phyloP scores from a whole-genome alignment of 2,113 vertebrate genomes.

The Siphamia tubifer region DNA sequence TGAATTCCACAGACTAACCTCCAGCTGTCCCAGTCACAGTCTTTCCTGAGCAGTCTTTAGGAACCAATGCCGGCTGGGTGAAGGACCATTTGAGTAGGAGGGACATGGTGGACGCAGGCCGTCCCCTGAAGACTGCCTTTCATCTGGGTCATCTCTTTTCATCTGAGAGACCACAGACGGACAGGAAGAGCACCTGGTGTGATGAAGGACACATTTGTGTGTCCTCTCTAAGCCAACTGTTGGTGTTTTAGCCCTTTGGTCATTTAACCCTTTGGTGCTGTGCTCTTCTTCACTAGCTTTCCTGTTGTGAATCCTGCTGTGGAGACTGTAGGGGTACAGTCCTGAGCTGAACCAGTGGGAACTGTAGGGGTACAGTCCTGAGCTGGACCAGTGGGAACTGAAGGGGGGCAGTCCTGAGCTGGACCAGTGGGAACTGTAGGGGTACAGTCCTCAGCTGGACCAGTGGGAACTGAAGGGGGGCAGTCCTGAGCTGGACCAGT shows the following conservation, averaged over 20 bases:
- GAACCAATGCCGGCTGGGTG: constrained; percentile 75
- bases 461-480: too few relatives aligned
- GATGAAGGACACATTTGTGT: neutral
- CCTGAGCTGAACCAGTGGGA: constrained; percentile 17
- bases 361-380: constrained; percentile 21
- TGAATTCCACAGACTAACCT: constrained; percentile 75
- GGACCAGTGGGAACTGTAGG: too few relatives aligned
- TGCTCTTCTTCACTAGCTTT: constrained; percentile 36
- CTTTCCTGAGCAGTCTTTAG: constrained; percentile 78
- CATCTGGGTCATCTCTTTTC: constrained; percentile 32
- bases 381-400: too few relatives aligned
- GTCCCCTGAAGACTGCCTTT: constrained; percentile 41
- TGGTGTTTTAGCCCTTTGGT: neutral
- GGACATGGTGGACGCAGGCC: constrained; percentile 61
- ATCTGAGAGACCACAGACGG: neutral
- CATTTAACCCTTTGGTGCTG: neutral
- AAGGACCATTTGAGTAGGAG: constrained; percentile 77
- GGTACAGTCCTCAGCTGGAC: too few relatives aligned
- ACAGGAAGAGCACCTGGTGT: constrained; percentile 3
- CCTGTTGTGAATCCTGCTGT: constrained; percentile 42
- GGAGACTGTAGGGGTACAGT: too few relatives aligned
- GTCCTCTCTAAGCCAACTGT: constrained; percentile 8
- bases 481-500: too few relatives aligned
- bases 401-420: too few relatives aligned
- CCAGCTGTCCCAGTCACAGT: constrained; percentile 77